phyloP scores from a whole-genome alignment of 2,888 invertebrate genomes.

The Latheticus oryzae region DNA sequence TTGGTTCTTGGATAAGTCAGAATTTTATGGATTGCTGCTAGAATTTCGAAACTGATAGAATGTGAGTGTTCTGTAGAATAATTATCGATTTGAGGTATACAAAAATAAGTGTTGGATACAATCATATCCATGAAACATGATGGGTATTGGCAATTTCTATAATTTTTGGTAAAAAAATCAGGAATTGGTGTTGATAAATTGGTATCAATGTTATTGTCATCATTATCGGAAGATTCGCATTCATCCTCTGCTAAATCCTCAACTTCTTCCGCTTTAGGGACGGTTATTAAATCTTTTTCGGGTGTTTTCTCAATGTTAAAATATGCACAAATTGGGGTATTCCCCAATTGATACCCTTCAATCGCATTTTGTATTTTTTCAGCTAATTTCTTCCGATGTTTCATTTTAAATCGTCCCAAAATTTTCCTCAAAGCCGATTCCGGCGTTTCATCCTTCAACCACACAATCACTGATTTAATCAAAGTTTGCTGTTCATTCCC shows the following conservation, averaged over 20 bases:
- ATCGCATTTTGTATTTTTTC: constrained; percentile 73
- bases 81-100: constrained; percentile 80
- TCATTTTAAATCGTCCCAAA: constrained; percentile 71
- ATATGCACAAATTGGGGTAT: constrained; percentile 71
- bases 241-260: constrained; percentile 43
- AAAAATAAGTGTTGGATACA: constrained; percentile 73
- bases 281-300: constrained; percentile 1
- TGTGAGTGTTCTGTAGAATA: constrained; percentile 72
- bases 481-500: constrained; percentile 75
- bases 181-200: constrained; percentile 23
- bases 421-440: constrained; percentile 78
- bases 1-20: constrained; percentile 47
- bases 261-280: constrained; percentile 29
- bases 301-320: constrained; percentile 61
- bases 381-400: constrained; percentile 68
- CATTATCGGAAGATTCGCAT: constrained; percentile 34
- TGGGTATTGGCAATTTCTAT: constrained; percentile 73
- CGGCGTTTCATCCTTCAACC: constrained; percentile 79
- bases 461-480: constrained; percentile 78
- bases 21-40: constrained; percentile 70
- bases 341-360: constrained; percentile 72
- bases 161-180: constrained; percentile 75
- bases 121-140: constrained; percentile 77
- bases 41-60: constrained; percentile 71
- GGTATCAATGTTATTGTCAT: constrained; percentile 35